Evolutionary conservation across 1,140 invertebrate genomes (phyloP), one percentile per base, ranked within the genome.

Genomic region (Notospermus geniculatus): DNA sequence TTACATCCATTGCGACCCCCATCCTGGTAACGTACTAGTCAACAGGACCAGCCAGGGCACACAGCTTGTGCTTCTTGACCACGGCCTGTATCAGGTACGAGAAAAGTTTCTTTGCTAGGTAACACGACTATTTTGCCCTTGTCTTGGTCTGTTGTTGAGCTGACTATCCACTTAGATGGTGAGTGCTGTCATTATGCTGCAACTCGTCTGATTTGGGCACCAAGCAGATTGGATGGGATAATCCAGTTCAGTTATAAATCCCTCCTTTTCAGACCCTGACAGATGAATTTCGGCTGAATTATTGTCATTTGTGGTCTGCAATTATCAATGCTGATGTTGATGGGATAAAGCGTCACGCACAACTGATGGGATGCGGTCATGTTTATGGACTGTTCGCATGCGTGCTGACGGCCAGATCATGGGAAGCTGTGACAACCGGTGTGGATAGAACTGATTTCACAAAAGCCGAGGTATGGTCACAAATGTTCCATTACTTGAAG

Each of bases 1-100:
- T 1, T 97, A 95, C 82, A 92, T 99, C 17, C 97, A 99, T 75
- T 95, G 93, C 79, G 97, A 99, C 85, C 97, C 97, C 9, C 97
- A 99, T 85, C 96, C 97, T 9, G 97, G 97, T 4, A 99, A 99
- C 83, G 92, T 99, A 63, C 81, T 98, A 1, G 88, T 99, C 0
- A 75, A 80, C 39, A 76, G 80, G 59, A 78, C 70, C 17, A 63
- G 63, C 2, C 22, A 70, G 1, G 70, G 72, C 53, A 90, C 90
- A 13, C 86, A 96, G 74, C 87, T 99, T 55, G 84, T 93, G 57
- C 83, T 99, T 2, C 80, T 99, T 29, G 97, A 99, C 83, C 97
- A 99, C 84, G 97, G 97, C 13, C 85, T 99, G 23, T 98, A 99
- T 86, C 91, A 93, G 60, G 91, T 93, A 85, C n/a, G n/a, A 32